Base-by-base conservation (phyloP, 2,113 vertebrate genomes). In the Harpagus bidentatus region DNA sequence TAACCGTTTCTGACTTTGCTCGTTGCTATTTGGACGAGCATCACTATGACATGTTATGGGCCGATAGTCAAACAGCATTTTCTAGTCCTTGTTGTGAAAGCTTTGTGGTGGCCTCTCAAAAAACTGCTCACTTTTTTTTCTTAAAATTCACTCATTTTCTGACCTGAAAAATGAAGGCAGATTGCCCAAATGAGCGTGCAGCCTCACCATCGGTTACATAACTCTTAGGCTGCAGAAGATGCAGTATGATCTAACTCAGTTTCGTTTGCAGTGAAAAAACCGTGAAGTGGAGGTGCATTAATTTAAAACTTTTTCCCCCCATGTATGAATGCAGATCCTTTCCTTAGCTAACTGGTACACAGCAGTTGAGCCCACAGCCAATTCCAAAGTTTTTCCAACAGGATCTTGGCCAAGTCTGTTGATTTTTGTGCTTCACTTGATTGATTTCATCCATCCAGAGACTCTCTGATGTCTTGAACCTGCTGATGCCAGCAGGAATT, bases 151-250 rank as follows among this genome's bases (percentile, higher is more conserved):
- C 16, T 85, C 4, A 11, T 55, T 67, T 80, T 55, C 53, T 62
- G 59, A 16, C 26, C 19, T 48, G 45, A 26, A 25, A 43, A 89
- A 26, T 10, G 11, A 34, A 53, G 40, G 11, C 32, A 42, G 21
- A 17, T n/a, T 47, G 48, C 58, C 43, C 31, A 9, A 4, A 13
- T 5, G 32, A 70, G 26, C 32, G 5, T 23, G 45, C 21, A 16
- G 26, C 32, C 8, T 29, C 28, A 9, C 22, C 1, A 3, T 21
- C 8, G 5, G 42, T 43, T 28, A 11, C 2, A 2, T 32, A 52
- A 29, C 32, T 38, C 20, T 9, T 20, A 16, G 88, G n/a, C 63
- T 48, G 36, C 36, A 42, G 56, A 17, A 56, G n/a, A 10, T 36
- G n/a, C 31, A 19, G 10, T n/a, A 7, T 23, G 6, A 25, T 36